These are phyloP conservation scores for Eurytoma californica DNA, from an alignment of 2,888 invertebrate species.

Conservation along the genomic window DNA sequence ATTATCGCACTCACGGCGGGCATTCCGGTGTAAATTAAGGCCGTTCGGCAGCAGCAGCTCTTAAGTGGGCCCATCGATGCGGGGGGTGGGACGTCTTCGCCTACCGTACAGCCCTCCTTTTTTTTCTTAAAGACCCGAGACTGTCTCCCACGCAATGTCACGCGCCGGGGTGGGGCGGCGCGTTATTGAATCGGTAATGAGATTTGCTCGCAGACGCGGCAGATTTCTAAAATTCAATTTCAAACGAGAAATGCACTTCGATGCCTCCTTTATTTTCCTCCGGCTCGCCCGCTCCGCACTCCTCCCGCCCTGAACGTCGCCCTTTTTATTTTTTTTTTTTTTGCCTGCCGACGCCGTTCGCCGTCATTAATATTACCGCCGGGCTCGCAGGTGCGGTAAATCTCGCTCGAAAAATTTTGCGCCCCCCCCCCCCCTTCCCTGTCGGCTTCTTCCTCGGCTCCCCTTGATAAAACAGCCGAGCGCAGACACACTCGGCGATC, in stretches of 20 bases:
- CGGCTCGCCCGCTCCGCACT: not conserved
- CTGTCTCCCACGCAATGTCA: too few species aligned
- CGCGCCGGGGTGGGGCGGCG: too few species aligned
- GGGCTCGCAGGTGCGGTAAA: constrained; percentile 23
- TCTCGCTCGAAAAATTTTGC: constrained; percentile 22
- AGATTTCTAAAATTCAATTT: constrained; percentile 40
- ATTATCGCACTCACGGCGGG: too few species aligned
- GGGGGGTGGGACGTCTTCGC: not conserved
- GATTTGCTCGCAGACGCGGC: constrained; percentile 33
- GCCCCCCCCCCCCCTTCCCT: too few species aligned
- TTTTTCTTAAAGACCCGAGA: too few species aligned
- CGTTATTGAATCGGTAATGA: constrained; percentile 42
- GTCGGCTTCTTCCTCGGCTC: not conserved
- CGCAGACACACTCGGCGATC: constrained; percentile 14
- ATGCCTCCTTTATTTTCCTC: not conserved
- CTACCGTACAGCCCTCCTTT: too few species aligned
- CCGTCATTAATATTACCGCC: constrained; percentile 25
- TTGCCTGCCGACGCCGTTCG: not conserved
- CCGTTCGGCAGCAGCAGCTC: too few species aligned
- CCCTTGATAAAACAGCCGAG: constrained; percentile 13
- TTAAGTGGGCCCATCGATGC: too few species aligned
- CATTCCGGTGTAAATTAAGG: too few species aligned
- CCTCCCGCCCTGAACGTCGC: too few species aligned
- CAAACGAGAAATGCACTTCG: constrained; percentile 15
- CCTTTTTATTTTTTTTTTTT: not conserved